Conservation (phyloP, 2,797 vertebrate species). For the Mionectes olivaceus region DNA sequence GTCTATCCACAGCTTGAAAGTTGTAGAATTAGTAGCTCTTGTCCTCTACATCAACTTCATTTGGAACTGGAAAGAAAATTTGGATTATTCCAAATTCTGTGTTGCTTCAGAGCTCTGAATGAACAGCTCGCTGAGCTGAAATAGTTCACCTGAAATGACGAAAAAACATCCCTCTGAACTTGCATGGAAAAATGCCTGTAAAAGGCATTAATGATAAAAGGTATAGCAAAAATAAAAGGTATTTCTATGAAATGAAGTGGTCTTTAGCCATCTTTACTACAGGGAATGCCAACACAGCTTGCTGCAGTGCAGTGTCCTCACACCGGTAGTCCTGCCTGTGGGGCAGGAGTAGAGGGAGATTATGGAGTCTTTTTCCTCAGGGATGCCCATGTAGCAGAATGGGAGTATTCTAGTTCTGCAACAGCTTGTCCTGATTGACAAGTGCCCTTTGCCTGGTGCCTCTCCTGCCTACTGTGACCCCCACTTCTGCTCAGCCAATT, state of each 20-base stretch:
- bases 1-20: neutral
- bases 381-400: neutral
- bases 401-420: neutral
- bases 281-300: neutral
- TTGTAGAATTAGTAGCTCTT: neutral
- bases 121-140: neutral
- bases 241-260: neutral
- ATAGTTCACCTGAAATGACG: neutral
- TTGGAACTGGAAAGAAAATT: neutral
- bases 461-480: neutral
- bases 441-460: neutral
- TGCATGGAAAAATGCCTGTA: accelerated
- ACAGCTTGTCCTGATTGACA: neutral
- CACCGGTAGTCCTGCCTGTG: neutral
- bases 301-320: neutral
- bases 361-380: neutral
- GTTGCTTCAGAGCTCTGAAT: neutral
- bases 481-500: neutral
- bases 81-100: neutral
- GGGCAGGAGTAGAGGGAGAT: neutral
- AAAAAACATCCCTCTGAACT: neutral
- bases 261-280: neutral
- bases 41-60: neutral
- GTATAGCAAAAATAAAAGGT: neutral
- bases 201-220: neutral